A percentile compares a stretch with the other conserved stretches of the same genome.
phyloP scores from a whole-genome alignment of 2,113 vertebrate species.

The Sakesphorus luctuosus region DNA sequence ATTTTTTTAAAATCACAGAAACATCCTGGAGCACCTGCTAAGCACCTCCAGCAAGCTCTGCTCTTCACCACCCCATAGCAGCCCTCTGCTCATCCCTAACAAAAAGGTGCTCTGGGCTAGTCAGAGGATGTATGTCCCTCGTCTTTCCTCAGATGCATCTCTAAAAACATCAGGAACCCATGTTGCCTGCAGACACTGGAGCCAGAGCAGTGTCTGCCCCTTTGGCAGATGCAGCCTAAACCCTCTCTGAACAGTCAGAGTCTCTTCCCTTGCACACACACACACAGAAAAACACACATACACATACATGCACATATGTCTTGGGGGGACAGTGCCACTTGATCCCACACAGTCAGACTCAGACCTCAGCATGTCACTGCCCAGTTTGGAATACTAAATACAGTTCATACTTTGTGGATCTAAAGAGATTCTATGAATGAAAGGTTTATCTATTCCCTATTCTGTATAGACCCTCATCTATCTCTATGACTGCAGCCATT shows the following conservation, averaged over 20 bases:
- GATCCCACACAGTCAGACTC: neutral
- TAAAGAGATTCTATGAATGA: neutral
- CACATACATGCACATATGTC: neutral
- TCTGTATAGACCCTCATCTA: neutral
- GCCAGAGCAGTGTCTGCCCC: neutral
- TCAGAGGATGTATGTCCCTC: neutral
- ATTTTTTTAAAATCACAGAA: neutral
- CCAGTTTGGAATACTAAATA: neutral
- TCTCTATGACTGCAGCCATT: neutral
- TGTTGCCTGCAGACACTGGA: neutral
- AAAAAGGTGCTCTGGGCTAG: neutral
- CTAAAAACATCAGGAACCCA: neutral
- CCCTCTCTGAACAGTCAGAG: neutral
- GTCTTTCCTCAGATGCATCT: neutral
- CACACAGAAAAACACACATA: too few relatives aligned
- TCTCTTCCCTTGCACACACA: neutral
- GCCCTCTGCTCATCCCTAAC: neutral
- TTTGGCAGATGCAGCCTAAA: neutral
- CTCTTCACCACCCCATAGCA: neutral
- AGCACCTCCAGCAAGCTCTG: neutral
- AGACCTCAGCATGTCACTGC: accelerated
- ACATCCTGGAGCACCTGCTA: neutral
- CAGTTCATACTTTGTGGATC: neutral
- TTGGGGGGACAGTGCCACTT: neutral
- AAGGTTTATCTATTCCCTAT: neutral